Evolutionary conservation across 2,113 vertebrate species (phyloP).

Genomic region (Mandrillus leucophaeus): DNA sequence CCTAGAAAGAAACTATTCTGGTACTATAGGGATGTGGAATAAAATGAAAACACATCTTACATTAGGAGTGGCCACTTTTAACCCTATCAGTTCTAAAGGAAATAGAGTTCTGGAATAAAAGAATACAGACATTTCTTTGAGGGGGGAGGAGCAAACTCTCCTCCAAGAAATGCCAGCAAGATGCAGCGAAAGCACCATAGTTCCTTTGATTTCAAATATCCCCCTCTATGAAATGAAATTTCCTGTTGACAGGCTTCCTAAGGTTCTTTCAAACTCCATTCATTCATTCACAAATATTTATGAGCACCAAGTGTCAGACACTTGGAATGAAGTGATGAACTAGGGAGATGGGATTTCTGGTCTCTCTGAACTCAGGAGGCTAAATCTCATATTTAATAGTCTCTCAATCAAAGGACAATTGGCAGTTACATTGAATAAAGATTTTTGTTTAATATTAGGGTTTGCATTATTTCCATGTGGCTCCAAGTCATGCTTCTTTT

Average conservation of each 20-base stretch:
- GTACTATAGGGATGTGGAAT: not conserved
- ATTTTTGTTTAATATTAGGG: conserved; percentile 4
- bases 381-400: not conserved
- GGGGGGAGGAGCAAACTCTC: not conserved
- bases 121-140: not conserved
- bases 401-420: not conserved
- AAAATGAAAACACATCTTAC: conserved; percentile 46
- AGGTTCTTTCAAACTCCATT: not conserved
- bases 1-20: conserved; percentile 6
- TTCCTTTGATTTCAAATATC: not conserved
- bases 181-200: not conserved
- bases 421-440: not conserved
- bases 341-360: not conserved
- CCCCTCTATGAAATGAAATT: not conserved
- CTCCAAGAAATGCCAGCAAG: not conserved
- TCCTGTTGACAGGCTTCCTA: not conserved
- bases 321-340: not conserved
- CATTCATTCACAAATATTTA: not conserved
- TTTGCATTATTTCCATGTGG: not conserved
- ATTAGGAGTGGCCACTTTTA: conserved; percentile 37
- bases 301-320: not conserved
- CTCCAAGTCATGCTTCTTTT: not conserved
- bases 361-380: not conserved
- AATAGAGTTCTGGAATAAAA: conserved; percentile 7
- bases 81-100: not conserved